A percentile compares a stretch with the other conserved stretches of the same genome.
phyloP scores from a whole-genome alignment of 2,888 invertebrate genomes.

The Melieria crassipennis region DNA sequence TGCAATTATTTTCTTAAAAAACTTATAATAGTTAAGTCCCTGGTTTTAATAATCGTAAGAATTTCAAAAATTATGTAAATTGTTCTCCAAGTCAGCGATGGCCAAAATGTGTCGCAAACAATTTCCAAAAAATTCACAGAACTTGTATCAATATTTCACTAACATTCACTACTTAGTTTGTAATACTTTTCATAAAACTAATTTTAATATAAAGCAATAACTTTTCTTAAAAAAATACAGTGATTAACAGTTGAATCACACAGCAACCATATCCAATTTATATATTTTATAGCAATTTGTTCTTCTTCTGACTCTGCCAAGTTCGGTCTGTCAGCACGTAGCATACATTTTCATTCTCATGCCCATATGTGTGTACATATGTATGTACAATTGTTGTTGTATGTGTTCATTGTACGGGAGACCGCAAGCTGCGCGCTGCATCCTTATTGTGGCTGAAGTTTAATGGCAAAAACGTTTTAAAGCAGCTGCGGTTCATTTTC shows the following conservation, averaged over 20 bases:
- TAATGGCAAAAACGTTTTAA: slow-evolving; percentile 44
- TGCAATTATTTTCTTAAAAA: no score
- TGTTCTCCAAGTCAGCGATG: no score
- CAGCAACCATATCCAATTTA: background rate
- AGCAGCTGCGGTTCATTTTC: slow-evolving; percentile 41
- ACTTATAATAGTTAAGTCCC: no score
- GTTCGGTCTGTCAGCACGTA: slow-evolving; percentile 13
- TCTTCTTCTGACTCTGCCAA: slow-evolving; percentile 20
- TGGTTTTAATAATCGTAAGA: no score
- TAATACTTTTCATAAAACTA: no score
- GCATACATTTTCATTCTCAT: background rate
- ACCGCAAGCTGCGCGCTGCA: slow-evolving; percentile 24
- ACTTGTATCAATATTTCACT: no score
- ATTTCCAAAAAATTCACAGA: no score
- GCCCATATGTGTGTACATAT: background rate
- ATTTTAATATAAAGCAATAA: no score
- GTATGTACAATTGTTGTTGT: background rate
- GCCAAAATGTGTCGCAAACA: no score
- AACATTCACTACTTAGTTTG: no score
- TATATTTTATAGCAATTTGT: background rate
- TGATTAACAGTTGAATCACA: background rate
- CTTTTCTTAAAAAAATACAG: no score
- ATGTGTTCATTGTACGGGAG: background rate
- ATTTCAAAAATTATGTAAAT: no score
- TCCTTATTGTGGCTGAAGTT: slow-evolving; percentile 41